Evolutionary conservation across 2,797 vertebrate genomes (phyloP).

Genomic region (Pseudotriccus pelzelni): DNA sequence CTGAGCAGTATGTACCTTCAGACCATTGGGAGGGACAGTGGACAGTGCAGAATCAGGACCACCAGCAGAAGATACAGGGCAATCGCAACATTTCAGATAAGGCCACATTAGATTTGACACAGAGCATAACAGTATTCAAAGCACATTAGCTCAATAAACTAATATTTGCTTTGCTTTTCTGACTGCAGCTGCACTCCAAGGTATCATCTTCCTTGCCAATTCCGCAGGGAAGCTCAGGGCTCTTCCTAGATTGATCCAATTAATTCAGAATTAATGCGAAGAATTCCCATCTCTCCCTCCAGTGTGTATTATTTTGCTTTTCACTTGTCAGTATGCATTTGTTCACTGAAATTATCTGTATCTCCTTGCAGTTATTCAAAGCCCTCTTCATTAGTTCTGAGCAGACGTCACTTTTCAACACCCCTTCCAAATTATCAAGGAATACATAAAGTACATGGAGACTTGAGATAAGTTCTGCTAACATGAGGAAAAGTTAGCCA

Average conservation of each 20-base stretch:
- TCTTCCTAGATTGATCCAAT: background rate
- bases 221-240: background rate
- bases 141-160: background rate
- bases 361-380: background rate
- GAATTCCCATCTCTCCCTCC: background rate
- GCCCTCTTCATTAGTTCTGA: background rate
- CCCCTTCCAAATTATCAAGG: background rate
- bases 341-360: background rate
- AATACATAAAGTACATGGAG: background rate
- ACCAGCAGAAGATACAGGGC: background rate
- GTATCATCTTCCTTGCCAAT: background rate
- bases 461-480: background rate
- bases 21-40: background rate
- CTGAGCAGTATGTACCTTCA: background rate
- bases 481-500: background rate
- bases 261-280: background rate
- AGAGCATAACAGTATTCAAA: background rate
- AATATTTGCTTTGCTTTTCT: constrained; percentile 2
- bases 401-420: background rate
- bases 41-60: background rate
- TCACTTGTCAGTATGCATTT: background rate
- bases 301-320: background rate
- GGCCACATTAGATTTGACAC: background rate
- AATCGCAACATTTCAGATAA: background rate
- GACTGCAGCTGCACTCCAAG: background rate